Evolutionary conservation across 2,888 invertebrate species (phyloP), one percentile per base, ranked within the genome.

Genomic region (Allygus modestus): DNA sequence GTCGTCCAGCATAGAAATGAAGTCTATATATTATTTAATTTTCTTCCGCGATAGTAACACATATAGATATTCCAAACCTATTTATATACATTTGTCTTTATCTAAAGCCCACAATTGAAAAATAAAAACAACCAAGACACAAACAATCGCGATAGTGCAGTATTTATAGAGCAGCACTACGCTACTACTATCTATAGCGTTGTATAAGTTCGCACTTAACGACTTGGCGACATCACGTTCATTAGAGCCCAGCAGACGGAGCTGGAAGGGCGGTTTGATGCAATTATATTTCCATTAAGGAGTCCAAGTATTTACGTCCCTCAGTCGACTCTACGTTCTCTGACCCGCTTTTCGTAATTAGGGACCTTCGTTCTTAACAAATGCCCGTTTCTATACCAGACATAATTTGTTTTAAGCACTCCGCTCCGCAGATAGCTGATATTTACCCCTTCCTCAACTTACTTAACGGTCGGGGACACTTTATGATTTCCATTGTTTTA

Each of bases 261-360:
- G 58, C 58, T 58, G 58, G 23, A 23, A 58, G 28, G 65, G 65
- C 15, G 28, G 65, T 26, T 65, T 77, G 43, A 77, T 77, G 75
- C 75, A 77, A 77, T 77, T 77, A 77, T 77, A 77, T 77, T 77
- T 77, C 75, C 75, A 77, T 77, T 77, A 77, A 77, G 75, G 75
- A 28, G 28, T n/a, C 46, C 43, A 23, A 46, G 75, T 77, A 77
- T 77, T 77, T 77, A 77, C 23, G 75, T 58, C 75, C 46, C 75
- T 28, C 75, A 77, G 75, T 37, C 75, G 46, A 73, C 46, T 46
- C 73, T 73, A 23, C 73, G 73, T 73, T 77, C 31, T 77, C 75
- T 77, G 75, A 77, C 75, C 75, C 41, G 75, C 46, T 77, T 77
- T 46, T 77, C 75, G 43, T 77, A 77, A 77, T 77, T 77, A 77